These are phyloP conservation scores for Trichacis sp. DNA, from an alignment of 2,888 invertebrate species.

Conservation along the genomic window DNA sequence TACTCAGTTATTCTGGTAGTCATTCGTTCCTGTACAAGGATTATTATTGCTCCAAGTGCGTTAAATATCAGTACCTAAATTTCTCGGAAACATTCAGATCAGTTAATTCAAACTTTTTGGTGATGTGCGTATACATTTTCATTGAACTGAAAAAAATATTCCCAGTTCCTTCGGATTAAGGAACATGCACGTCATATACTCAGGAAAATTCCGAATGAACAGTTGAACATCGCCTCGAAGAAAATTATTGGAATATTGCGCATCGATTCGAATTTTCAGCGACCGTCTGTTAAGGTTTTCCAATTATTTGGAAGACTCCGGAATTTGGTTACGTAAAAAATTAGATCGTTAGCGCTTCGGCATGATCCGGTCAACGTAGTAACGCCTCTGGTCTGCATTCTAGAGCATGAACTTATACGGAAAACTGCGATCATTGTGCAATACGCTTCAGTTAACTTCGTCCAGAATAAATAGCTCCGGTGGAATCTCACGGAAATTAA, in stretches of 20 bases:
- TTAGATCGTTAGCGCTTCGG: constrained; percentile 44
- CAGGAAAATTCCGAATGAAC: no score
- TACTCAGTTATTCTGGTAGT: no score
- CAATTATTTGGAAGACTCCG: constrained; percentile 39
- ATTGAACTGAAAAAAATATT: no score
- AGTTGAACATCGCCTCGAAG: no score
- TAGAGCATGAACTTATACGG: constrained; percentile 65
- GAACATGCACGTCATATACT: no score
- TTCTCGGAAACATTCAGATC: no score
- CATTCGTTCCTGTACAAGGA: no score
- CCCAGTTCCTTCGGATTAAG: no score
- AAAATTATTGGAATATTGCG: not conserved
- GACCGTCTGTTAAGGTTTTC: constrained; percentile 26
- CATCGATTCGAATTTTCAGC: not conserved
- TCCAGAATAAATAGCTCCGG: constrained; percentile 35
- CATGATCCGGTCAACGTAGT: constrained; percentile 48
- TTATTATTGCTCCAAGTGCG: no score
- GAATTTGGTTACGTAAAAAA: constrained; percentile 46
- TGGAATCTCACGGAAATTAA: constrained; percentile 22
- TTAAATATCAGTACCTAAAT: no score
- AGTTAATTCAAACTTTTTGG: no score
- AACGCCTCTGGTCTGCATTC: constrained; percentile 63
- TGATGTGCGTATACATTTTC: no score
- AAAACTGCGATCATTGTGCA: constrained; percentile 60
- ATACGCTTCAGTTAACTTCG: constrained; percentile 57